Conservation (phyloP, 2,113 vertebrate species). For the Isurus oxyrinchus region DNA sequence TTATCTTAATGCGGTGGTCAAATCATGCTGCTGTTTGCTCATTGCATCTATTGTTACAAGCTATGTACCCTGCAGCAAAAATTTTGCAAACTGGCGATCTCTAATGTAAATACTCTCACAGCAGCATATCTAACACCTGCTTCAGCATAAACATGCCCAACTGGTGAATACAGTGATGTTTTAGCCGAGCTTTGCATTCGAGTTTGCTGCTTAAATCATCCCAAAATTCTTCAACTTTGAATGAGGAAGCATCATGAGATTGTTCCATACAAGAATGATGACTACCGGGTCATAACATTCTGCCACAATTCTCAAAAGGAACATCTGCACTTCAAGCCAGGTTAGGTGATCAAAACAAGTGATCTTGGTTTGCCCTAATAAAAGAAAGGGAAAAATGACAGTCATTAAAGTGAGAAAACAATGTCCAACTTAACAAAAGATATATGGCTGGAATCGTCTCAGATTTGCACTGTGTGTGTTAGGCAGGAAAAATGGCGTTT, state of each 20-base stretch:
- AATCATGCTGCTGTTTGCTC: background rate
- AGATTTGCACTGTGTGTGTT: too few relatives aligned
- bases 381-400: background rate
- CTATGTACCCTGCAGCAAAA: background rate
- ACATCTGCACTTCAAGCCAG: background rate
- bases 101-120: background rate
- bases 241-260: background rate
- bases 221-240: background rate
- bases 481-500: too few relatives aligned
- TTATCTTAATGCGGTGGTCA: background rate
- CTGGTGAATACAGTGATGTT: background rate
- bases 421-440: background rate
- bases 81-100: background rate
- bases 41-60: background rate
- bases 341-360: background rate
- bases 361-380: background rate
- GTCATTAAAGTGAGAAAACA: background rate
- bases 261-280: background rate
- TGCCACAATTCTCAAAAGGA: background rate
- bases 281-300: background rate
- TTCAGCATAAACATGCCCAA: background rate
- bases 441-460: background rate
- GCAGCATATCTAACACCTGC: background rate
- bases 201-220: background rate
- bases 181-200: background rate